Conservation (phyloP, 1,140 invertebrate species). For the Cyrtorhinus lividipennis region DNA sequence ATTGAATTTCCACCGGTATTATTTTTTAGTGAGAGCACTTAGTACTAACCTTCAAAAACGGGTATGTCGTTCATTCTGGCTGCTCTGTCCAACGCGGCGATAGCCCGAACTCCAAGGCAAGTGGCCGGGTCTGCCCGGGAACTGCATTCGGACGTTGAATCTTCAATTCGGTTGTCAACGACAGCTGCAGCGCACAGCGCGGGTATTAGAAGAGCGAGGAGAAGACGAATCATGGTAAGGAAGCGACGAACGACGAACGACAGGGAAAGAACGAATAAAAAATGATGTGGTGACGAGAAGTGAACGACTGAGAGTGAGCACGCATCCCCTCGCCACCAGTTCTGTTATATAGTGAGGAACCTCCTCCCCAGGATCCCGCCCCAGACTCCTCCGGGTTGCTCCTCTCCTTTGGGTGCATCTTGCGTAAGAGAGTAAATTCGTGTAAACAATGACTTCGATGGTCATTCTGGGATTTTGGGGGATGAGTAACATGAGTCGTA, state of each 20-base stretch:
- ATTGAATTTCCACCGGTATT: too few relatives aligned
- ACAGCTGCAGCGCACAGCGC: neutral
- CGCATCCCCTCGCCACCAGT: neutral
- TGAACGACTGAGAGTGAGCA: conserved; percentile 4
- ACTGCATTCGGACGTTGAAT: neutral
- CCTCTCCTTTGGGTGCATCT: too few relatives aligned
- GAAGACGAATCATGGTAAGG: neutral
- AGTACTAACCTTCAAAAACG: neutral
- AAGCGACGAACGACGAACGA: neutral
- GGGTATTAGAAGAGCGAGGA: neutral
- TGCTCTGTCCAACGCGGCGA: conserved; percentile 38
- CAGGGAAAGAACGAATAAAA: too few relatives aligned
- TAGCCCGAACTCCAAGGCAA: conserved; percentile 42
- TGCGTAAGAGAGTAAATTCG: conserved; percentile 4
- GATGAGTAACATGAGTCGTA: too few relatives aligned
- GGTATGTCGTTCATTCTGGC: conserved; percentile 39
- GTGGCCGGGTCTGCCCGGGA: conserved; percentile 31
- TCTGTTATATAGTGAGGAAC: neutral
- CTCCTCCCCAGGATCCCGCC: neutral
- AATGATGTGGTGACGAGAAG: neutral
- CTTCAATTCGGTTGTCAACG: conserved; percentile 13
- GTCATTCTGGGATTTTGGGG: too few relatives aligned
- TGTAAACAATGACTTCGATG: neutral
- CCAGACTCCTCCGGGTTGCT: neutral
- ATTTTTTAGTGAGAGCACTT: too few relatives aligned